phyloP scores from a whole-genome alignment of 2,888 invertebrate genomes.

The Lasioglossum zephyrum region DNA sequence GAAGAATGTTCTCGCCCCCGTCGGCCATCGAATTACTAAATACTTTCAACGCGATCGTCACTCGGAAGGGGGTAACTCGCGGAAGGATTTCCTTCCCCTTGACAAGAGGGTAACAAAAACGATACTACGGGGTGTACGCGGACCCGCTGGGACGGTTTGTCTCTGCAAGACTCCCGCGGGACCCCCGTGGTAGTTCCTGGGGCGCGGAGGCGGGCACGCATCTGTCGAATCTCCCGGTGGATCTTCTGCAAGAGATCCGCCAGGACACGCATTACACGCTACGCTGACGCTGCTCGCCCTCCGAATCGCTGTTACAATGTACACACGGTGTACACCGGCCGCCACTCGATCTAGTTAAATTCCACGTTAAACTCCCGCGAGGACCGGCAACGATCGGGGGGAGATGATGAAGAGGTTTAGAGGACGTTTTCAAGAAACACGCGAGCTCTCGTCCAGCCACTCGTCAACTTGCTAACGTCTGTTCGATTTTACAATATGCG shows the following conservation, averaged over 20 bases:
- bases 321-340: conserved; percentile 55
- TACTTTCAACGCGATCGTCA: not conserved
- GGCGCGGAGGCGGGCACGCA: conserved; percentile 73
- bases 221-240: conserved; percentile 73
- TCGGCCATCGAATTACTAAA: not conserved
- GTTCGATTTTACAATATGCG: not conserved
- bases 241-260: conserved; percentile 64
- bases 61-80: not conserved
- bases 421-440: conserved; percentile 2
- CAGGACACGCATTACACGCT: conserved; percentile 72
- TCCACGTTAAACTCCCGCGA: conserved; percentile 60
- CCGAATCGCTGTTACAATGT: conserved; percentile 62
- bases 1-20: not conserved
- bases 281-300: conserved; percentile 68
- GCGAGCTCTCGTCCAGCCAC: conserved; percentile 7
- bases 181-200: conserved; percentile 71
- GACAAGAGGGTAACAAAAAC: conserved; percentile 53
- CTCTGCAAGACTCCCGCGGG: conserved; percentile 80
- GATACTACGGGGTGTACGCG: conserved; percentile 53
- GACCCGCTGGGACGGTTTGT: conserved; percentile 81
- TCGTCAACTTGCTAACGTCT: conserved; percentile 15
- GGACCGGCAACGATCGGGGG: conserved; percentile 22
- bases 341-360: conserved; percentile 56
- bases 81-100: conserved; percentile 40
- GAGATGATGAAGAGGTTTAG: conserved; percentile 32